Percentiles rank a stretch among this genome's conserved stretches.
Evolutionary conservation across 2,888 invertebrate species (phyloP).

Genomic region (Panzeria rudis): DNA sequence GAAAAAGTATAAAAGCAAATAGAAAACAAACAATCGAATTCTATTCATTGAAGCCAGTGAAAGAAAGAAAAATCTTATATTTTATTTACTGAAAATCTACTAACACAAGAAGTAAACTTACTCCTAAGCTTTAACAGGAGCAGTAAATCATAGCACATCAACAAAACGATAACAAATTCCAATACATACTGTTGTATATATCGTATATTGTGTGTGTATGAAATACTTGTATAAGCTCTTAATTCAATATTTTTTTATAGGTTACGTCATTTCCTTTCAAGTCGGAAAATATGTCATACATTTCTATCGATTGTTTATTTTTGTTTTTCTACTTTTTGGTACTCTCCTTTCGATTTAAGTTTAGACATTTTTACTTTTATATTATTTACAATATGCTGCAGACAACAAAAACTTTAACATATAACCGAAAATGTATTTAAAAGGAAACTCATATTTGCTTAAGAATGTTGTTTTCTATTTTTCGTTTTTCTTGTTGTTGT

Average conservation of each 20-base stretch:
- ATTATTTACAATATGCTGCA: too few species aligned
- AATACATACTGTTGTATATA: neutral
- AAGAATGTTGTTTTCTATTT: conserved; percentile 58
- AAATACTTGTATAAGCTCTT: neutral
- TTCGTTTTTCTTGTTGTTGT: conserved; percentile 1
- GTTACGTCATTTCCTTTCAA: conserved; percentile 34
- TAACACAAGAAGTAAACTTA: neutral
- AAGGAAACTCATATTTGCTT: conserved; percentile 79
- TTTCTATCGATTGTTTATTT: too few species aligned
- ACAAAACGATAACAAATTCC: conserved; percentile 36
- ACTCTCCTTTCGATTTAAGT: too few species aligned
- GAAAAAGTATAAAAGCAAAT: neutral
- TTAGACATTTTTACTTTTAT: too few species aligned
- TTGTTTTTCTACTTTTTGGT: neutral
- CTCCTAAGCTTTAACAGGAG: neutral
- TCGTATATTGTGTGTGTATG: neutral
- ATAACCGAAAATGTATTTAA: conserved; percentile 37
- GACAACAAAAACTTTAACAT: neutral
- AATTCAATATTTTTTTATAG: conserved; percentile 24
- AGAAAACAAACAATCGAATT: conserved; percentile 20
- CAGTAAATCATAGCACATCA: conserved; percentile 41
- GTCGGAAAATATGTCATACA: conserved; percentile 30
- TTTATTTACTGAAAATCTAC: conserved; percentile 46
- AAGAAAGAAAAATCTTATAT: neutral
- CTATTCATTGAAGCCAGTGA: neutral